phyloP scores from a whole-genome alignment of 1,140 invertebrate genomes.

The Lethrus apterus region DNA sequence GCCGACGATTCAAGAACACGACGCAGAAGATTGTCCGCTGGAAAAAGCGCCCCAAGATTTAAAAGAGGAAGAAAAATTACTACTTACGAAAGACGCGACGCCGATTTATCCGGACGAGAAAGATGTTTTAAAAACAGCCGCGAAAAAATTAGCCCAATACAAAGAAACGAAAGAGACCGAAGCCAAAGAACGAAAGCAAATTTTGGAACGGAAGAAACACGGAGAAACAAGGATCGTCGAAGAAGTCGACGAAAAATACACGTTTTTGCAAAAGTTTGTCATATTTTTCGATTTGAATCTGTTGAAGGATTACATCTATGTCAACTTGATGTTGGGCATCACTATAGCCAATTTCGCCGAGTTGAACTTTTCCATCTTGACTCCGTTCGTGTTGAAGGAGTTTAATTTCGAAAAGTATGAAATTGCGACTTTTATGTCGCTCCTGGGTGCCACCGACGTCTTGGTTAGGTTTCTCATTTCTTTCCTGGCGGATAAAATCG shows the following conservation, averaged over 20 bases:
- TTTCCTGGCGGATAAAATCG: constrained; percentile 54
- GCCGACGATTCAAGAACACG: constrained; percentile 43
- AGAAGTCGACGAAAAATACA: constrained; percentile 17
- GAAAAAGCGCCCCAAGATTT: constrained; percentile 45
- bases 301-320: constrained; percentile 49
- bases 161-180: constrained; percentile 20
- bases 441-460: constrained; percentile 50
- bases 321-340: constrained; percentile 60
- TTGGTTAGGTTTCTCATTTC: constrained; percentile 51
- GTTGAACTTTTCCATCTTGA: constrained; percentile 57
- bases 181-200: constrained; percentile 3
- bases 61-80: constrained; percentile 44
- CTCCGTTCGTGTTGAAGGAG: constrained; percentile 58
- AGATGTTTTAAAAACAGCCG: constrained; percentile 29
- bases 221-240: constrained; percentile 8
- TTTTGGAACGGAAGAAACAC: constrained; percentile 14
- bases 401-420: constrained; percentile 46
- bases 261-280: constrained; percentile 32
- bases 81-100: constrained; percentile 32
- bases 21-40: constrained; percentile 44
- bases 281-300: constrained; percentile 49
- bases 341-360: constrained; percentile 60
- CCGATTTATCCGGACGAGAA: constrained; percentile 24
- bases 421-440: constrained; percentile 54
- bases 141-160: constrained; percentile 25